Evolutionary conservation across 2,797 vertebrate species (phyloP).

Genomic region (Benthosema pterotum): DNA sequence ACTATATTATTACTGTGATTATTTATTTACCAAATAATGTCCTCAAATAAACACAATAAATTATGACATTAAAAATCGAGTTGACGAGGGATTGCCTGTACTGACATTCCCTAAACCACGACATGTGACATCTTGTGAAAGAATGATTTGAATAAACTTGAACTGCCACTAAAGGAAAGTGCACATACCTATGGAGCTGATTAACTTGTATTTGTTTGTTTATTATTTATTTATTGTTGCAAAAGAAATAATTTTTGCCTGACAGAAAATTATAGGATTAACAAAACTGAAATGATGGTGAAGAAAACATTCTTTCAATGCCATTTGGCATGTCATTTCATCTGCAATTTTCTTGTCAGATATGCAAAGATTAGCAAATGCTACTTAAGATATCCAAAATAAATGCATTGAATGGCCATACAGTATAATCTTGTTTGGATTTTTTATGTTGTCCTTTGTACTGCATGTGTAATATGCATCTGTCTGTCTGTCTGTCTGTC

Average conservation of each 20-base stretch:
- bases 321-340: constrained; percentile 78
- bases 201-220: constrained; percentile 27
- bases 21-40: constrained; percentile 19
- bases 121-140: constrained; percentile 32
- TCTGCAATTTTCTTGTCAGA: constrained; percentile 79
- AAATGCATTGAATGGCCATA: constrained; percentile 69
- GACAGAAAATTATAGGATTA: constrained; percentile 71
- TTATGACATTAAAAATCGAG: constrained; percentile 9
- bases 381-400: constrained; percentile 80
- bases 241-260: constrained; percentile 74
- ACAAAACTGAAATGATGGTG: constrained; percentile 63
- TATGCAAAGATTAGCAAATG: constrained; percentile 67
- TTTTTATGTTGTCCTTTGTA: background rate
- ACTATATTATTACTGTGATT: constrained; percentile 17
- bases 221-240: constrained; percentile 41
- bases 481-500: background rate
- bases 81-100: constrained; percentile 19
- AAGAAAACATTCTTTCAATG: constrained; percentile 68
- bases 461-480: background rate
- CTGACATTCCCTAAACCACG: constrained; percentile 33
- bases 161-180: constrained; percentile 41
- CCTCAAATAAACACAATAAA: constrained; percentile 6
- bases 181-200: constrained; percentile 37
- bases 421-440: constrained; percentile 17
- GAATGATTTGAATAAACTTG: constrained; percentile 42